phyloP scores from a whole-genome alignment of 2,113 vertebrate species.

The Ciconia stormi region DNA sequence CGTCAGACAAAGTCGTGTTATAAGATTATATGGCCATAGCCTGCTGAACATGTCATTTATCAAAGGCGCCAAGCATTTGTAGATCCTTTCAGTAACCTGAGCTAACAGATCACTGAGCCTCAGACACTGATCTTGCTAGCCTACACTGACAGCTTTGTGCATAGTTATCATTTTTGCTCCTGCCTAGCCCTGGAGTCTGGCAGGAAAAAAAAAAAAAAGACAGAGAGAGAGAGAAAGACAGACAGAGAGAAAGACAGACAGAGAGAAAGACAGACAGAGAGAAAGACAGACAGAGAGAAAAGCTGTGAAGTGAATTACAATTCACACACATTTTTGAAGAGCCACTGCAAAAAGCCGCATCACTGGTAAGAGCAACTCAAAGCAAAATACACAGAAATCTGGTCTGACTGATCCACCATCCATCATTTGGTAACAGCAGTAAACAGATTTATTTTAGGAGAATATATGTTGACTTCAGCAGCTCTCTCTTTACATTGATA shows the following conservation, averaged over 20 bases:
- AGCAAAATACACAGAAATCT: not conserved
- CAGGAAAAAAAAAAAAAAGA: too few relatives aligned
- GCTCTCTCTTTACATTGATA: not conserved
- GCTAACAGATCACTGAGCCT: not conserved
- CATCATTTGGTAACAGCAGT: not conserved
- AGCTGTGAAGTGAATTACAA: not conserved
- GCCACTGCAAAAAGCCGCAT: not conserved
- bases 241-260: too few relatives aligned
- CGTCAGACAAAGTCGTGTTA: not conserved
- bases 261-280: too few relatives aligned
- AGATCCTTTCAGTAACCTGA: not conserved
- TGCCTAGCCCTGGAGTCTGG: not conserved
- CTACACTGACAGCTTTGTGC: not conserved
- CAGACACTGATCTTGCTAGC: not conserved
- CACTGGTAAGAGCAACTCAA: not conserved
- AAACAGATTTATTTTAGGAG: not conserved
- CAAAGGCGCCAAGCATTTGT: not conserved
- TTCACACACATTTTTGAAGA: not conserved
- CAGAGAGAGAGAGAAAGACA: too few relatives aligned
- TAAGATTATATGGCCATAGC: not conserved
- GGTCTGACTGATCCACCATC: not conserved
- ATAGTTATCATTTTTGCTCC: conserved; percentile 25
- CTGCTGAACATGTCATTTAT: not conserved
- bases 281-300: too few relatives aligned
- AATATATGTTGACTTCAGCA: not conserved